Conservation (phyloP, 2,888 invertebrate genomes). For the Adelognathus sp. region DNA sequence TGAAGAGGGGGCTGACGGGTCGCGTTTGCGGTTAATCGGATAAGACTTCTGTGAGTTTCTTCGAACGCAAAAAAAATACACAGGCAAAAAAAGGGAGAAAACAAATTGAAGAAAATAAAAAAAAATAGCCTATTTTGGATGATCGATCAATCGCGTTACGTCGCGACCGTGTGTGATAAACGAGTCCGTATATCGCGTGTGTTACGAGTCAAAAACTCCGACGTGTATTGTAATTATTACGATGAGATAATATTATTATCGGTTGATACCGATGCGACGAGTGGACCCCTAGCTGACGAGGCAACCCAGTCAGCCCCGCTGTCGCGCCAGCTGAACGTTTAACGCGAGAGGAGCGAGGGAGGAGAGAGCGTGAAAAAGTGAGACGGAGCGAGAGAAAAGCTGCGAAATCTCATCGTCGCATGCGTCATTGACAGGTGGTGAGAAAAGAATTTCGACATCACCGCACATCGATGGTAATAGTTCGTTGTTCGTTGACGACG, state of each 20-base stretch:
- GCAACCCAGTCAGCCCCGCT: conserved; percentile 6
- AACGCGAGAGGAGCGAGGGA: neutral
- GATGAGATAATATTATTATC: conserved; percentile 66
- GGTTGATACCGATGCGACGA: conserved; percentile 50
- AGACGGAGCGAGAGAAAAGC: neutral
- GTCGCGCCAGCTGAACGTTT: conserved; percentile 1
- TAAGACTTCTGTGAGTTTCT: conserved; percentile 10
- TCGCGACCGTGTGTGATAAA: conserved; percentile 9
- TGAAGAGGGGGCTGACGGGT: conserved; percentile 67
- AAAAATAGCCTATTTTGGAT: conserved; percentile 11
- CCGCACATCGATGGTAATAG: neutral
- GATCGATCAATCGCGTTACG: conserved; percentile 13
- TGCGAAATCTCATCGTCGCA: conserved; percentile 51
- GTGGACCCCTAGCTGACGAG: conserved; percentile 55
- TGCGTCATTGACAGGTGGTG: conserved; percentile 75
- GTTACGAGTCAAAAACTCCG: too few species aligned
- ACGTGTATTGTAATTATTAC: too few species aligned
- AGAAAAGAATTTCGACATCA: conserved; percentile 68
- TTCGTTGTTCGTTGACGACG: too few species aligned
- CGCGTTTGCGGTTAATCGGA: conserved; percentile 68
- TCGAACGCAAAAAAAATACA: neutral
- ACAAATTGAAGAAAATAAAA: neutral
- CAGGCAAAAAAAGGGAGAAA: neutral
- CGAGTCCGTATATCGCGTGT: conserved; percentile 15
- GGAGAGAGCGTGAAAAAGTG: neutral